These are phyloP conservation scores for Drosophila micromelanica DNA, from an alignment of 1,140 invertebrate genomes.

Conservation along the genomic window DNA sequence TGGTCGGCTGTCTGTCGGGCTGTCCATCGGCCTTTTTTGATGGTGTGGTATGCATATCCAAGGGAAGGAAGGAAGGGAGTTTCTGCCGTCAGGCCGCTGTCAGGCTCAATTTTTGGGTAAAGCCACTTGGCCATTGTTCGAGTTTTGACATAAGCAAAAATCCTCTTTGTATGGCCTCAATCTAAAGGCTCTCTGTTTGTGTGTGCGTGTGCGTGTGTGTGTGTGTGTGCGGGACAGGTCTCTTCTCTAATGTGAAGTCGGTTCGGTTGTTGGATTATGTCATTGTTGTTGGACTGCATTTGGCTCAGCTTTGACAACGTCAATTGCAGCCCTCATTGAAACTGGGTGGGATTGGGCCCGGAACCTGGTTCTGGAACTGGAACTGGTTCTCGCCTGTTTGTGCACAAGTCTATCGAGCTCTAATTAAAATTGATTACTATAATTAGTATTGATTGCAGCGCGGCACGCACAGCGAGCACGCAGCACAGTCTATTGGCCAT, in stretches of 20 bases:
- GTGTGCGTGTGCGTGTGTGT: conserved; percentile 14
- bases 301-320: conserved; percentile 65
- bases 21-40: conserved; percentile 33
- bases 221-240: conserved; percentile 31
- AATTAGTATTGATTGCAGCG: conserved; percentile 73
- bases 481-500: conserved; percentile 9
- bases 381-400: background rate
- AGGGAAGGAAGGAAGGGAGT: conserved; percentile 6
- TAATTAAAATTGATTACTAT: conserved; percentile 83
- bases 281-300: conserved; percentile 51
- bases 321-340: conserved; percentile 59
- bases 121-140: conserved; percentile 76
- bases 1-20: conserved; percentile 24
- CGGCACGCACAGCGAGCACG: conserved; percentile 65
- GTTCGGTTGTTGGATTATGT: conserved; percentile 55
- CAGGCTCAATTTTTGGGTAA: conserved; percentile 73
- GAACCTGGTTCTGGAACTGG: background rate
- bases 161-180: conserved; percentile 54
- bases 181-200: conserved; percentile 10
- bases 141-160: conserved; percentile 80
- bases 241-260: conserved; percentile 43
- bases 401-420: conserved; percentile 35
- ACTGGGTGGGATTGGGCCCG: background rate
- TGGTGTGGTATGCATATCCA: conserved; percentile 9
- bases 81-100: conserved; percentile 47